phyloP scores from a whole-genome alignment of 2,797 vertebrate species.

The Eulemur rubriventer region DNA sequence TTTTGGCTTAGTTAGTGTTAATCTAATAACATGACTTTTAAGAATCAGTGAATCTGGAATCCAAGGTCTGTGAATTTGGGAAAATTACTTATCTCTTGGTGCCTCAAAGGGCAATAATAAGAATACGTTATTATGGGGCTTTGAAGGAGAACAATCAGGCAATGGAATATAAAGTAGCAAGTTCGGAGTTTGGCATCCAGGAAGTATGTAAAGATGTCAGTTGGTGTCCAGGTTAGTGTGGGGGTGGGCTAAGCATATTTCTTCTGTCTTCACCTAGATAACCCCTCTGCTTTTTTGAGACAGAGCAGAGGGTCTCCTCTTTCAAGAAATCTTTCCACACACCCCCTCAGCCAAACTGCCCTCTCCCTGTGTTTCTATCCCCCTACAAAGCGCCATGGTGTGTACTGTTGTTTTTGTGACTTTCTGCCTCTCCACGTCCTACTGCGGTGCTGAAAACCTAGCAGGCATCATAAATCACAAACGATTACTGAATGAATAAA shows the following conservation, averaged over 20 bases:
- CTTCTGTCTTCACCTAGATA: neutral
- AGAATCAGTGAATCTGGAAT: neutral
- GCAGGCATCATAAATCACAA: neutral
- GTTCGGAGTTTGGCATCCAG: neutral
- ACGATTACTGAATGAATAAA: neutral
- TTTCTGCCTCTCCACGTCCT: neutral
- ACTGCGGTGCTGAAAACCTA: neutral
- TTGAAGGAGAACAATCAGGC: neutral
- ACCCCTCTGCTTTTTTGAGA: neutral
- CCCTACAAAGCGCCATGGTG: rapidly evolving
- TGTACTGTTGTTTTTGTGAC: neutral
- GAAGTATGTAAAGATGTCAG: neutral
- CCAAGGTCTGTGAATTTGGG: neutral
- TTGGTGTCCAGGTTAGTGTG: neutral
- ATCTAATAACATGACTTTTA: neutral
- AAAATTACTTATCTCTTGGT: neutral
- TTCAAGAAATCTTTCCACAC: neutral
- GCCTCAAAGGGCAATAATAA: neutral
- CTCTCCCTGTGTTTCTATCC: rapidly evolving
- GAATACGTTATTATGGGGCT: neutral
- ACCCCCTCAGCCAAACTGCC: neutral
- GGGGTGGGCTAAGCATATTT: neutral
- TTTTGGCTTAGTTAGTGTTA: neutral
- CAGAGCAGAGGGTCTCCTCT: neutral
- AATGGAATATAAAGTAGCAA: neutral